These are phyloP conservation scores for Erpornis zantholeuca DNA, from an alignment of 2,113 vertebrate genomes.

Conservation along the genomic window DNA sequence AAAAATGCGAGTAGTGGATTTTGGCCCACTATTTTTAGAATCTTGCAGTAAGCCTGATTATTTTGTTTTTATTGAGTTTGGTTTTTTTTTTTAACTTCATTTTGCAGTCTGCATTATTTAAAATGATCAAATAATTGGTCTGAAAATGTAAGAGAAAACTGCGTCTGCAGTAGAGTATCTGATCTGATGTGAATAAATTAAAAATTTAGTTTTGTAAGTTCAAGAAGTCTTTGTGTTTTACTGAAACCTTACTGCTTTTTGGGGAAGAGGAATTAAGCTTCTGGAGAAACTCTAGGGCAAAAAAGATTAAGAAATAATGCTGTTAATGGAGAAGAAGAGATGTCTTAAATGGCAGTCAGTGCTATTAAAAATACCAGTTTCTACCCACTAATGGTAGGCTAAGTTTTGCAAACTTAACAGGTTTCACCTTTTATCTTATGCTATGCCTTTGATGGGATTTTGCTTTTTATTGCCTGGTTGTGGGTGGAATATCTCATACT, in stretches of 20 bases:
- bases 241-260: neutral
- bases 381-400: neutral
- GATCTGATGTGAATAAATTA: neutral
- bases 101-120: neutral
- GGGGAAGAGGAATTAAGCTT: neutral
- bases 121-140: neutral
- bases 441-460: conserved; percentile 25
- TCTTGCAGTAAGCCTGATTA: neutral
- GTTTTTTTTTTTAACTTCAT: neutral
- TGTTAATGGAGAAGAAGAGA: neutral
- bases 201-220: neutral
- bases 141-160: neutral
- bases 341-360: neutral
- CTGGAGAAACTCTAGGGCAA: neutral
- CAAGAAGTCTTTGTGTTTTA: neutral
- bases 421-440: neutral
- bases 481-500: conserved; percentile 39
- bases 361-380: conserved; percentile 7
- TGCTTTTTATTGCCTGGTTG: conserved; percentile 37
- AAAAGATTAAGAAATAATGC: neutral
- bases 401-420: conserved; percentile 37
- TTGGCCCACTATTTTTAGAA: neutral
- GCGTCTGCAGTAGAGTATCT: neutral
- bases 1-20: neutral
- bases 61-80: neutral